Evolutionary conservation across 1,140 invertebrate species (phyloP).

Genomic region (Drosophila repletoides): DNA sequence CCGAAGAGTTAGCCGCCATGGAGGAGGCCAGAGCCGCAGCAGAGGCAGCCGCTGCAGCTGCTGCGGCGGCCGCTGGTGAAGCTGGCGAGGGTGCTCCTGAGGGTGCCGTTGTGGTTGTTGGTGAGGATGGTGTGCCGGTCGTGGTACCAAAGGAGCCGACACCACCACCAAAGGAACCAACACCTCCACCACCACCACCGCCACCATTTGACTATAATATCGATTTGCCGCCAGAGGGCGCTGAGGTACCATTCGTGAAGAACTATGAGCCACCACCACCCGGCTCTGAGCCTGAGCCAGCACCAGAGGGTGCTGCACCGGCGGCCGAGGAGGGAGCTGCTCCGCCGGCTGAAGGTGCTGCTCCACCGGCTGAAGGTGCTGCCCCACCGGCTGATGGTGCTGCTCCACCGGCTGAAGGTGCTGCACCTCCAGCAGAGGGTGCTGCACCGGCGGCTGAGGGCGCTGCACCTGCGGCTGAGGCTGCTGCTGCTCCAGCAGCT

Average conservation of each 20-base stretch:
- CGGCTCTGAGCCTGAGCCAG: slow-evolving; percentile 81
- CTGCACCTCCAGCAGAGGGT: slow-evolving; percentile 54
- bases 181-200: slow-evolving; percentile 82
- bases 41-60: slow-evolving; percentile 67
- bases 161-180: slow-evolving; percentile 75
- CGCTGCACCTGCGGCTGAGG: slow-evolving; percentile 68
- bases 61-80: slow-evolving; percentile 63
- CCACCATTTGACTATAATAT: slow-evolving; percentile 83
- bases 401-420: slow-evolving; percentile 68
- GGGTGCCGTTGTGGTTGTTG: slow-evolving; percentile 68
- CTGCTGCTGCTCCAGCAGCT: slow-evolving; percentile 73
- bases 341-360: slow-evolving; percentile 72
- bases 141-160: slow-evolving; percentile 57
- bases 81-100: slow-evolving; percentile 49
- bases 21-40: slow-evolving; percentile 64
- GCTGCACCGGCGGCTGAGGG: slow-evolving; percentile 68
- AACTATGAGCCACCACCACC: slow-evolving; percentile 82
- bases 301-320: slow-evolving; percentile 70
- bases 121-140: slow-evolving; percentile 23
- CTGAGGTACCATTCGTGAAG: slow-evolving; percentile 82
- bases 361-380: slow-evolving; percentile 72
- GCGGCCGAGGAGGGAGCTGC: slow-evolving; percentile 71
- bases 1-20: slow-evolving; percentile 73
- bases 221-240: slow-evolving; percentile 82
- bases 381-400: slow-evolving; percentile 72